Conservation (phyloP, 2,113 vertebrate species). For the Gallinago jamesoni region DNA sequence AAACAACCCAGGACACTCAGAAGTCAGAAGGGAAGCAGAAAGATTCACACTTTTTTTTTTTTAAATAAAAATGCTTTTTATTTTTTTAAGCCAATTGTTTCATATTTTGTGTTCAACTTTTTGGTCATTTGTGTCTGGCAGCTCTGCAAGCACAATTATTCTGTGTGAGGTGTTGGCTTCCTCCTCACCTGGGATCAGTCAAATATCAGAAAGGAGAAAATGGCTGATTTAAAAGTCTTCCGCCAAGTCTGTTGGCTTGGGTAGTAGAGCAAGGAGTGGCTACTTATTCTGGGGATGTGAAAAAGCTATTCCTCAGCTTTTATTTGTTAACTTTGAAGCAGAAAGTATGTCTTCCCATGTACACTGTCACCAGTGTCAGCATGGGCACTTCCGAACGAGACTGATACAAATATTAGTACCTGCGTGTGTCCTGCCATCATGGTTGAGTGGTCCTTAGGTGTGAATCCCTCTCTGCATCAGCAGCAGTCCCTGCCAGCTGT, state of each 20-base stretch:
- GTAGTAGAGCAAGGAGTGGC: background rate
- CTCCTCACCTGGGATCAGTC: background rate
- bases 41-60: background rate
- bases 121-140: background rate
- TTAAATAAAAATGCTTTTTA: background rate
- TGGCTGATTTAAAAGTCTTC: background rate
- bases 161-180: background rate
- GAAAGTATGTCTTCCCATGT: background rate
- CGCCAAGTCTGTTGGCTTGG: background rate
- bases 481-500: background rate
- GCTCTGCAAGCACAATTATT: background rate
- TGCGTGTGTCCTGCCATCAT: background rate
- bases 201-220: background rate
- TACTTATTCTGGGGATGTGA: background rate
- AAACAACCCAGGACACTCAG: background rate
- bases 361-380: background rate
- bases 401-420: background rate
- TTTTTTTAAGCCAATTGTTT: background rate
- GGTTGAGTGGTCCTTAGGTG: rapidly evolving
- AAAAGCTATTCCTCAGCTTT: background rate
- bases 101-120: background rate
- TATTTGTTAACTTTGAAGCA: background rate
- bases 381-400: background rate
- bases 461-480: background rate
- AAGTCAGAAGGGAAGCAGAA: background rate